These are phyloP conservation scores for Saguinus oedipus DNA, from an alignment of 2,797 vertebrate genomes.

Conservation along the genomic window DNA sequence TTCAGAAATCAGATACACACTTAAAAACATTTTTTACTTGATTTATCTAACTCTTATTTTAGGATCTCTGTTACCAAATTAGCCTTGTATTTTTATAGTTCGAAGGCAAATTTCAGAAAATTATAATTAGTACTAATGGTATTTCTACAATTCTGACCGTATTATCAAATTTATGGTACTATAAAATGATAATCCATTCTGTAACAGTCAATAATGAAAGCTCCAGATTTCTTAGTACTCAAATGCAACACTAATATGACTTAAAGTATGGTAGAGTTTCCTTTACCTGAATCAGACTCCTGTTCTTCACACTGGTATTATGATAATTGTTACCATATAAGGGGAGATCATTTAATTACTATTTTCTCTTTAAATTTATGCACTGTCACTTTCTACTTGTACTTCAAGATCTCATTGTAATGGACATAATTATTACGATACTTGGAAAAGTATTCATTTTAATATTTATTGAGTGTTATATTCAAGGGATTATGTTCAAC, in stretches of 20 bases:
- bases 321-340: neutral
- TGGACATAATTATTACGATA: constrained; percentile 25
- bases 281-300: neutral
- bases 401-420: constrained; percentile 19
- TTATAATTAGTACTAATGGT: neutral
- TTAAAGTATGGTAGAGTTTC: neutral
- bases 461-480: constrained; percentile 57
- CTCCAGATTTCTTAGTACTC: neutral
- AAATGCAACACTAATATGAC: neutral
- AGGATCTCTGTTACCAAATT: neutral
- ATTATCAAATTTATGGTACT: neutral
- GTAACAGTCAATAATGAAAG: neutral
- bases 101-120: constrained; percentile 21
- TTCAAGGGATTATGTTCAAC: constrained; percentile 59
- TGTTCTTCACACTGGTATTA: neutral
- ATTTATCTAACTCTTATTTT: neutral
- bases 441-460: constrained; percentile 58
- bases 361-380: constrained; percentile 49
- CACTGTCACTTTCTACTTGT: constrained; percentile 20
- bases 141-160: constrained; percentile 18
- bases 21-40: neutral
- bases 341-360: constrained; percentile 13
- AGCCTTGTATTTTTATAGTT: constrained; percentile 11
- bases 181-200: neutral
- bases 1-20: neutral